A percentile compares a stretch with the other conserved stretches of the same genome.
Conservation (phyloP, 2,113 vertebrate species). For the Rousettus leschenaultii region DNA sequence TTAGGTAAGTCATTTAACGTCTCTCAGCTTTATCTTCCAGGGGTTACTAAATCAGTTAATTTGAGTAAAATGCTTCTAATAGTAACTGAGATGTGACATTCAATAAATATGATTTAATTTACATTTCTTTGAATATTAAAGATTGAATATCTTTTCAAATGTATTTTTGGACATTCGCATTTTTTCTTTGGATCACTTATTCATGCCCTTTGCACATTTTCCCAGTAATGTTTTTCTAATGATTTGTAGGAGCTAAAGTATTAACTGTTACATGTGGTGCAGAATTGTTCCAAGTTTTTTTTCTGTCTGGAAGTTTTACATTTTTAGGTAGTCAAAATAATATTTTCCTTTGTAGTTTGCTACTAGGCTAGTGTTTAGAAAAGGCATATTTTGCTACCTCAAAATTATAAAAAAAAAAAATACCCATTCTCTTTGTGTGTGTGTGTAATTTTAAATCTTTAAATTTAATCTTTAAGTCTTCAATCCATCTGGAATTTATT, state of each 20-base stretch:
- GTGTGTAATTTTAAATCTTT: constrained; percentile 43
- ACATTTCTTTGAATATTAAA: constrained; percentile 22
- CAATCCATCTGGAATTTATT: constrained; percentile 9
- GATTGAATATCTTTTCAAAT: neutral
- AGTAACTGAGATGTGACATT: neutral
- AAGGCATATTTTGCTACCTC: neutral
- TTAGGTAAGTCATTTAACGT: constrained; percentile 28
- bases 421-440: constrained; percentile 6
- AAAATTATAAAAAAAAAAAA: constrained; percentile 23
- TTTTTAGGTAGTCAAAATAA: constrained; percentile 8
- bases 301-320: neutral
- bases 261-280: neutral
- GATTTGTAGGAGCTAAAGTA: neutral
- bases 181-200: neutral
- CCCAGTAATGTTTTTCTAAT: neutral
- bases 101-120: constrained; percentile 3
- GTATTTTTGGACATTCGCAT: neutral
- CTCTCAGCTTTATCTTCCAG: neutral
- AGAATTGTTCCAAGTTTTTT: constrained; percentile 12
- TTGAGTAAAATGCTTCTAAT: constrained; percentile 12
- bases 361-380: constrained; percentile 12
- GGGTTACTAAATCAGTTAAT: neutral
- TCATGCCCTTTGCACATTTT: neutral
- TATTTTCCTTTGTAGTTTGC: neutral
- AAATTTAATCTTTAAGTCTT: constrained; percentile 10